These are phyloP conservation scores for Neoascia interrupta DNA, from an alignment of 2,888 invertebrate species.

Conservation along the genomic window DNA sequence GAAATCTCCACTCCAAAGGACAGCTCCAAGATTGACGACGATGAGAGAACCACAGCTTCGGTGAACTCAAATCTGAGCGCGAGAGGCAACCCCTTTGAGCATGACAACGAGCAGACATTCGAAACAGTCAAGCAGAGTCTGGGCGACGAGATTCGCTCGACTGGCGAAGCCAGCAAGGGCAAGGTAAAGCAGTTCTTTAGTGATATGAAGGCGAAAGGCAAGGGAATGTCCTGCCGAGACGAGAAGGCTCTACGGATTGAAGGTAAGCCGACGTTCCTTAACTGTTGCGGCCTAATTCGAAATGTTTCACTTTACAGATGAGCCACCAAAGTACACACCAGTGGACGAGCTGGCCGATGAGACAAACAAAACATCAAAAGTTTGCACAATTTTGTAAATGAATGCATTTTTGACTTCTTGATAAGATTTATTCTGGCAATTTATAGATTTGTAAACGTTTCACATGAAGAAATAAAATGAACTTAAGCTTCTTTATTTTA, in stretches of 20 bases:
- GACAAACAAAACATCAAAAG: conserved; percentile 75
- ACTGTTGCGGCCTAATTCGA: background rate
- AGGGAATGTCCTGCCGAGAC: conserved; percentile 75
- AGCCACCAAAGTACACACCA: conserved; percentile 73
- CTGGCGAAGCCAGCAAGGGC: conserved; percentile 72
- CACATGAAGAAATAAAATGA: conserved; percentile 25
- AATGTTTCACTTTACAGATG: conserved; percentile 72
- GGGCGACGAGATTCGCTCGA: conserved; percentile 72
- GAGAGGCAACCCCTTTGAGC: conserved; percentile 72
- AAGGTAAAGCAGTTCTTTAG: conserved; percentile 75
- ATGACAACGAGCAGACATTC: conserved; percentile 72
- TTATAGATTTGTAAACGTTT: conserved; percentile 21
- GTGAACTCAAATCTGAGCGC: conserved; percentile 77
- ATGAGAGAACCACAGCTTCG: conserved; percentile 78
- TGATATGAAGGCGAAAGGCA: conserved; percentile 74
- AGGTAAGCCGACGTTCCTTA: too few species aligned
- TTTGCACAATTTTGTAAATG: conserved; percentile 78
- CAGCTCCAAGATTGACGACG: conserved; percentile 69
- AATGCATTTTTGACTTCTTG: conserved; percentile 10
- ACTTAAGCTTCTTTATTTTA: conserved; percentile 18
- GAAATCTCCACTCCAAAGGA: conserved; percentile 37
- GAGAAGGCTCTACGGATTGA: conserved; percentile 76
- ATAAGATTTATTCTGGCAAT: conserved; percentile 16
- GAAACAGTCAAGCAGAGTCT: conserved; percentile 73
- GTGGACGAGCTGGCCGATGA: conserved; percentile 52